These are phyloP conservation scores for Pristionchus fissidentatus DNA, from an alignment of 2,888 invertebrate species.

Conservation along the genomic window DNA sequence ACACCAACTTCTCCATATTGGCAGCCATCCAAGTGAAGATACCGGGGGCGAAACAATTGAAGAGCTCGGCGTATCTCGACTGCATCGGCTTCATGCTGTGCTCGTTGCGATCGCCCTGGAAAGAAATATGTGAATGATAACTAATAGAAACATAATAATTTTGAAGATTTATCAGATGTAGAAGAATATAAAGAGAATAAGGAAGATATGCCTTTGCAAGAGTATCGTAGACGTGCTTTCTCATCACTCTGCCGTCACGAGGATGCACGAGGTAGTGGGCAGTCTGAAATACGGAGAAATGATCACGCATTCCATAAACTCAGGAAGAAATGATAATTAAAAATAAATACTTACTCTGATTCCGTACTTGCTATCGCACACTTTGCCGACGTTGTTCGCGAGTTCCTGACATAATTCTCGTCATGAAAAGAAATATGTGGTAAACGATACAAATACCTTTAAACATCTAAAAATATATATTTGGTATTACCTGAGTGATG, in stretches of 20 bases:
- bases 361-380: conserved; percentile 85
- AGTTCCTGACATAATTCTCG: conserved; percentile 64
- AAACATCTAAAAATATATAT: conserved; percentile 14
- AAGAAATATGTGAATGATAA: not conserved
- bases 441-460: not conserved
- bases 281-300: conserved; percentile 85
- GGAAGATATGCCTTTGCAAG: conserved; percentile 36
- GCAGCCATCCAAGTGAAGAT: conserved; percentile 69
- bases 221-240: conserved; percentile 81
- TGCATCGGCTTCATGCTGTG: conserved; percentile 54
- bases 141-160: not conserved
- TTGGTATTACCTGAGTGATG: conserved; percentile 78
- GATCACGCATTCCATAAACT: not conserved
- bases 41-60: conserved; percentile 60
- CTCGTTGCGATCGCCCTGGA: conserved; percentile 50
- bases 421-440: not conserved
- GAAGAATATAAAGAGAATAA: not conserved
- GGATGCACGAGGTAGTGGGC: conserved; percentile 90
- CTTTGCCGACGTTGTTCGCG: conserved; percentile 67
- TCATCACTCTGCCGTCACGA: conserved; percentile 86
- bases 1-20: conserved; percentile 69
- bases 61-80: conserved; percentile 65
- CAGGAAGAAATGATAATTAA: conserved; percentile 80
- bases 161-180: not conserved
- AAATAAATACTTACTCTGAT: conserved; percentile 82